Evolutionary conservation across 1,140 invertebrate species (phyloP).

Genomic region (Coenobita brevimanus): DNA sequence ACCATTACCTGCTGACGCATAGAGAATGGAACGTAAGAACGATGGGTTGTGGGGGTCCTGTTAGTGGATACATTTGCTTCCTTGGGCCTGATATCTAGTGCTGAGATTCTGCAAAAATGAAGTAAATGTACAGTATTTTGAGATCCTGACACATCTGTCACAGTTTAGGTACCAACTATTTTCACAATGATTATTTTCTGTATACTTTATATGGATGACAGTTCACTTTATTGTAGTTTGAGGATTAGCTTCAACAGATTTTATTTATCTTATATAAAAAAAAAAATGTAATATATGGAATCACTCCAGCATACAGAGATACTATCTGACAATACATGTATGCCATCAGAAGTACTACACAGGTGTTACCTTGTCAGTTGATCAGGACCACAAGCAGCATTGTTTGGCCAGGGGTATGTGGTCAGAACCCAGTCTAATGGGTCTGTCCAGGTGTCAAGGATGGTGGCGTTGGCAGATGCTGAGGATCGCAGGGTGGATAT

Average conservation of each 20-base stretch:
- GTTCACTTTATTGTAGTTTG: too few species aligned
- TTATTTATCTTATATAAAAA: too few species aligned
- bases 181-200: too few species aligned
- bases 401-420: conserved; percentile 55
- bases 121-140: too few species aligned
- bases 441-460: conserved; percentile 55
- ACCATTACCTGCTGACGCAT: background rate
- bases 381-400: conserved; percentile 51
- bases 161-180: too few species aligned
- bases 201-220: too few species aligned
- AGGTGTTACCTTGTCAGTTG: conserved; percentile 49
- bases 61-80: background rate
- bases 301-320: too few species aligned
- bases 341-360: too few species aligned
- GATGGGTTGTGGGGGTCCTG: background rate
- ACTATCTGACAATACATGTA: too few species aligned
- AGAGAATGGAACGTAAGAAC: background rate
- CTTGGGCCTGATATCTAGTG: background rate
- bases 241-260: too few species aligned
- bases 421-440: conserved; percentile 53
- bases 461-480: background rate
- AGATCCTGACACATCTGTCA: too few species aligned
- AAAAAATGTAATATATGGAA: too few species aligned
- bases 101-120: conserved; percentile 2
- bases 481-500: conserved; percentile 4